Percentiles rank a stretch among this genome's conserved stretches.
phyloP scores from a whole-genome alignment of 2,797 vertebrate genomes.

The Gobio occitaniae region DNA sequence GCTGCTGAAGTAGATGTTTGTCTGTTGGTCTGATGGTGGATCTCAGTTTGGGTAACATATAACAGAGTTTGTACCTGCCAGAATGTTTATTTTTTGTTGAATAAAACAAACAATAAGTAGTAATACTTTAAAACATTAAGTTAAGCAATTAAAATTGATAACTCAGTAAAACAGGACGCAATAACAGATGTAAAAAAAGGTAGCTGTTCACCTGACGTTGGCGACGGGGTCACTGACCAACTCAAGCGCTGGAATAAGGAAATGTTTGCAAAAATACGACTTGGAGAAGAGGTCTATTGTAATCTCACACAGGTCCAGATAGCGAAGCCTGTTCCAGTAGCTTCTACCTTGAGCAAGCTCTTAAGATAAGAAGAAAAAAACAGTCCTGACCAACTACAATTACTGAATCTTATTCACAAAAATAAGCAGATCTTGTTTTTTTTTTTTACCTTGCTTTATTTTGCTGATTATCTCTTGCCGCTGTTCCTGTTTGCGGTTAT shows the following conservation, averaged over 20 bases:
- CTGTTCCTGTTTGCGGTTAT: conserved; percentile 94
- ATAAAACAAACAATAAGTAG: background rate
- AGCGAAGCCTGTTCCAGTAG: conserved; percentile 94
- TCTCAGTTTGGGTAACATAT: conserved; percentile 89
- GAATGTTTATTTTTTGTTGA: background rate
- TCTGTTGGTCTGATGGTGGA: conserved; percentile 88
- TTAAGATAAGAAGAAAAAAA: conserved; percentile 61
- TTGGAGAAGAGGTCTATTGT: conserved; percentile 94
- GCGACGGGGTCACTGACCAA: conserved; percentile 93
- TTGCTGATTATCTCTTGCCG: conserved; percentile 92
- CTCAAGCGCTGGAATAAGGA: conserved; percentile 89
- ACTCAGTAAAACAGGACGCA: background rate
- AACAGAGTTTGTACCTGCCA: conserved; percentile 87
- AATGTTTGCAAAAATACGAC: conserved; percentile 95
- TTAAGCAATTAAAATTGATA: background rate
- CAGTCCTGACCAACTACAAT: background rate
- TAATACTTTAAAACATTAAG: background rate
- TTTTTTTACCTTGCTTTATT: conserved; percentile 88
- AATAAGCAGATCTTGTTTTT: background rate
- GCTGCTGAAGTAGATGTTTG: conserved; percentile 90
- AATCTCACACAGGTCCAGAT: conserved; percentile 93
- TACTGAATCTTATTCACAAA: background rate
- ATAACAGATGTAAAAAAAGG: background rate
- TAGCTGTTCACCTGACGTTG: conserved; percentile 86
- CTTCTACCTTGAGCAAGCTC: conserved; percentile 93